Percentiles rank a stretch among this genome's conserved stretches.
Conservation (phyloP, 2,113 vertebrate species). For the Proteles cristata region DNA sequence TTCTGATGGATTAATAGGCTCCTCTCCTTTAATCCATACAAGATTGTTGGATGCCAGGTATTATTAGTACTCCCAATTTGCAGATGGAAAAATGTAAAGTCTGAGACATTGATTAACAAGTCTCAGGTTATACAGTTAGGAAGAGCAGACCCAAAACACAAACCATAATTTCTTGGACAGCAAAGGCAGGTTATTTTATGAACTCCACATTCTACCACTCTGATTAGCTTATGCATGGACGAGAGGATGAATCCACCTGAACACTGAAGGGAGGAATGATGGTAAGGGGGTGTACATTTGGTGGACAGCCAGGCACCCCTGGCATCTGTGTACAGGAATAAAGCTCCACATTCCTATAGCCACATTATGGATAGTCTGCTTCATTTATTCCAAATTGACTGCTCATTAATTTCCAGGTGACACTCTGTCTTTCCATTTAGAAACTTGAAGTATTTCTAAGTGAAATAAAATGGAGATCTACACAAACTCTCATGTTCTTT, state of each 20-base stretch:
- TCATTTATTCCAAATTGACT: constrained; percentile 18
- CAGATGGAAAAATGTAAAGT: not conserved
- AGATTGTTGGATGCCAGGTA: not conserved
- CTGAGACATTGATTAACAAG: not conserved
- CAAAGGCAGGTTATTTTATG: not conserved
- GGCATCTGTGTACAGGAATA: not conserved
- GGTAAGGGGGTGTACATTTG: not conserved
- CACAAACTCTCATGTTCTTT: constrained; percentile 1
- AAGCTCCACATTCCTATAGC: not conserved
- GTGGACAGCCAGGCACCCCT: not conserved
- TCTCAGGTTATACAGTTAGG: not conserved
- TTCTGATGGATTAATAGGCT: not conserved
- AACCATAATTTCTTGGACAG: not conserved
- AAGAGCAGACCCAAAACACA: not conserved
- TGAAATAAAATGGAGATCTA: constrained; percentile 43
- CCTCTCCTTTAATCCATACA: not conserved
- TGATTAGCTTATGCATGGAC: not conserved
- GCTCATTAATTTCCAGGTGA: not conserved
- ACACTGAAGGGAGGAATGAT: not conserved
- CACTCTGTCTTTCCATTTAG: not conserved
- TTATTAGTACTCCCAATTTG: not conserved
- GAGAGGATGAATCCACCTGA: not conserved
- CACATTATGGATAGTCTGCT: not conserved
- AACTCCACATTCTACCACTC: not conserved
- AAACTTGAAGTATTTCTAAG: constrained; percentile 33